Conservation (phyloP, 2,113 vertebrate genomes). For the Theristicus caerulescens region DNA sequence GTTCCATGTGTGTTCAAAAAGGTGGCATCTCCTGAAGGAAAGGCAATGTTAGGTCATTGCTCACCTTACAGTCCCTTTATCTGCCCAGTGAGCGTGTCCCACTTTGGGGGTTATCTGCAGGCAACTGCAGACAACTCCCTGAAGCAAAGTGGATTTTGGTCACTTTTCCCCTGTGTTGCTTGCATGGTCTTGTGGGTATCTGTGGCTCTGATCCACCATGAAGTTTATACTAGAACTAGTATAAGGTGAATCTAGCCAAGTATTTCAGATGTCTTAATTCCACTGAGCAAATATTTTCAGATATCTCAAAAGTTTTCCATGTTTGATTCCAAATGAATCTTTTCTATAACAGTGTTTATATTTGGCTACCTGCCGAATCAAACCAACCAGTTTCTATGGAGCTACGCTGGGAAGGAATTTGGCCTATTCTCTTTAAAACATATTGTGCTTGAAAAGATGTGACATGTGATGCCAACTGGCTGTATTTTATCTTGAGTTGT, state of each 20-base stretch:
- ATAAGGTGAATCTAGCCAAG: neutral
- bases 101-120: neutral
- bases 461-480: neutral
- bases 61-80: neutral
- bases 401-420: neutral
- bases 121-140: neutral
- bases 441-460: neutral
- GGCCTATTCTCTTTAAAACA: neutral
- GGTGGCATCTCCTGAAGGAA: neutral
- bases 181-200: neutral
- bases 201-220: neutral
- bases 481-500: neutral
- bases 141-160: neutral
- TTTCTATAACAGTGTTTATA: neutral
- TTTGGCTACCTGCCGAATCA: neutral
- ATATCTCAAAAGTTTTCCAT: neutral
- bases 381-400: neutral
- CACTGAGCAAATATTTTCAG: slow-evolving; percentile 32
- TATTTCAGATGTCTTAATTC: neutral
- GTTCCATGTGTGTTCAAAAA: neutral
- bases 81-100: neutral
- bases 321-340: slow-evolving; percentile 10
- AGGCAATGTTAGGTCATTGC: neutral
- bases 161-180: neutral
- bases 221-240: neutral